These are phyloP conservation scores for Mastomys natalensis DNA, from an alignment of 2,113 vertebrate genomes.

Conservation along the genomic window DNA sequence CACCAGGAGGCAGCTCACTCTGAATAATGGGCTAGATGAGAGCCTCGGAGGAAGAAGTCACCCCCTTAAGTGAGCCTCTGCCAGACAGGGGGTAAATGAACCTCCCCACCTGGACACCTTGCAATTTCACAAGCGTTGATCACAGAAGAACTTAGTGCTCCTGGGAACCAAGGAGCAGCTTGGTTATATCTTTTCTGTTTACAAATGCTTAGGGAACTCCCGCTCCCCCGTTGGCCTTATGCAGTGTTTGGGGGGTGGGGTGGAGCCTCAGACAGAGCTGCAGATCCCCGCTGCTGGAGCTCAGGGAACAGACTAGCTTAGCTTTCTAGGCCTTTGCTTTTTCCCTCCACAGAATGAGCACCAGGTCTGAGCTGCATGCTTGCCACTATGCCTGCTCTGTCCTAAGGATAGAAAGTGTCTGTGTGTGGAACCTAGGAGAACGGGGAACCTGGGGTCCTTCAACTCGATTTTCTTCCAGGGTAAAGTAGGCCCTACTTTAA, in stretches of 20 bases:
- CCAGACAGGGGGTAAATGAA: slow-evolving; percentile 81
- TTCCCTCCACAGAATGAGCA: not conserved
- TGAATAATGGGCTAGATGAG: slow-evolving; percentile 85
- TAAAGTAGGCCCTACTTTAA: not conserved
- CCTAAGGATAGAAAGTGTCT: not conserved
- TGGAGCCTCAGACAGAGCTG: not conserved
- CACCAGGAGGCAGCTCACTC: slow-evolving; percentile 83
- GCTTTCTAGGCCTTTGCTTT: rapidly evolving
- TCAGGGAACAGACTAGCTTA: not conserved
- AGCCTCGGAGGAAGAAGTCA: slow-evolving; percentile 72
- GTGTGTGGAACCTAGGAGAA: not conserved
- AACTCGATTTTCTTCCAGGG: not conserved
- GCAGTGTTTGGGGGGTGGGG: not conserved
- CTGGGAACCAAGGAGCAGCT: slow-evolving; percentile 63
- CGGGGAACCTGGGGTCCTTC: not conserved
- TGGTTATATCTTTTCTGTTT: slow-evolving; percentile 68
- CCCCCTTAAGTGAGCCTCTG: slow-evolving; percentile 71
- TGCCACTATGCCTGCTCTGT: not conserved
- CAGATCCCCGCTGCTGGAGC: rapidly evolving
- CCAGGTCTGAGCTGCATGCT: not conserved
- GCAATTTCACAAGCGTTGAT: slow-evolving; percentile 74
- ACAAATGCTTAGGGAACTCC: slow-evolving; percentile 50
- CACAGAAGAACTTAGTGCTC: slow-evolving; percentile 66
- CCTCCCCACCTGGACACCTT: slow-evolving; percentile 76
- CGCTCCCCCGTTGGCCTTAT: not conserved